Conservation (phyloP, 1,140 invertebrate genomes). For the Sinonovacula constricta region DNA sequence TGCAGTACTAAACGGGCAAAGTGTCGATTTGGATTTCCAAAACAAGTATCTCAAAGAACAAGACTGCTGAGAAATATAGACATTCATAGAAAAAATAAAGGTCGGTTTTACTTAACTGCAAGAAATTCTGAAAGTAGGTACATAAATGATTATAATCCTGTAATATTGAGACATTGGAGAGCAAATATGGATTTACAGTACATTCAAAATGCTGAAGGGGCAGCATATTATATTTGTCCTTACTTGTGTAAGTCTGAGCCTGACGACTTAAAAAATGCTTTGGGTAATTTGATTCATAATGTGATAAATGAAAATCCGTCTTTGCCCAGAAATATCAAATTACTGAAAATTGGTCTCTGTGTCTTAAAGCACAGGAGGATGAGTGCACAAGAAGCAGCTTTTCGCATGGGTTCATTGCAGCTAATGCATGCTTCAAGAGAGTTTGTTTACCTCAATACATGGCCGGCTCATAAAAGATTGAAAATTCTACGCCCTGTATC, state of each 20-base stretch:
- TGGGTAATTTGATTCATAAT: conserved; percentile 29
- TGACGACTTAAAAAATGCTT: conserved; percentile 51
- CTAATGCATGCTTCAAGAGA: conserved; percentile 41
- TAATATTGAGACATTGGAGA: conserved; percentile 47
- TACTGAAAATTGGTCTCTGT: conserved; percentile 49
- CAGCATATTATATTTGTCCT: conserved; percentile 58
- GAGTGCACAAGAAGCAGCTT: conserved; percentile 54
- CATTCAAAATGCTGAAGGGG: conserved; percentile 52
- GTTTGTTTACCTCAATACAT: conserved; percentile 52
- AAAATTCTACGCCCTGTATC: conserved; percentile 30
- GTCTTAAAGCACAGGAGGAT: conserved; percentile 46
- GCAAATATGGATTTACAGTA: conserved; percentile 61
- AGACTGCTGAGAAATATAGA: conserved; percentile 37
- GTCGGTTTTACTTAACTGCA: conserved; percentile 50
- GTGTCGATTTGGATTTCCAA: conserved; percentile 59
- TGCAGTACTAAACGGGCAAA: conserved; percentile 7
- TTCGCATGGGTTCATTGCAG: conserved; percentile 30
- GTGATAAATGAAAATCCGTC: conserved; percentile 29
- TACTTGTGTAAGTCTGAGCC: conserved; percentile 60
- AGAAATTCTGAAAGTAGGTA: conserved; percentile 1
- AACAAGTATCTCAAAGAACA: conserved; percentile 7
- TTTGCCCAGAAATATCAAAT: conserved; percentile 5
- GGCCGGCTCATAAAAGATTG: conserved; percentile 33
- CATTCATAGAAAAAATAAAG: conserved; percentile 31
- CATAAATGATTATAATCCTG: conserved; percentile 56